Percentiles rank a stretch among this genome's conserved stretches.
phyloP scores from a whole-genome alignment of 2,113 vertebrate genomes.

The Platysternon megacephalum region DNA sequence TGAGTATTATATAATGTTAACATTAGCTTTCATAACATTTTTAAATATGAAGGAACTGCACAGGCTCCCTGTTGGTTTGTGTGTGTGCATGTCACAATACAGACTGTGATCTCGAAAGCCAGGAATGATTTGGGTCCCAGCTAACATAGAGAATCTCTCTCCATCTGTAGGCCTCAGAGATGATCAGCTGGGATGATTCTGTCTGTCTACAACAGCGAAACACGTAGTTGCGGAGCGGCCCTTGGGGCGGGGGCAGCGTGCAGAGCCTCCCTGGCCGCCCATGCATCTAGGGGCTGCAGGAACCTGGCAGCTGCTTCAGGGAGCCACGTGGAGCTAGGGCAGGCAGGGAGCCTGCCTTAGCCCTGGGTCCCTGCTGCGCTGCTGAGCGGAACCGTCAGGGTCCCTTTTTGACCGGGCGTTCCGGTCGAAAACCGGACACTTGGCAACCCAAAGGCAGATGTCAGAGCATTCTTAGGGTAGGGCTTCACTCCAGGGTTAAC shows the following conservation, averaged over 20 bases:
- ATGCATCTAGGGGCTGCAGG: too few relatives aligned
- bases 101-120: constrained; percentile 2
- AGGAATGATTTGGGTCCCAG: not conserved
- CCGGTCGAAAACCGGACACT: too few relatives aligned
- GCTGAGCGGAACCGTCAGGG: too few relatives aligned
- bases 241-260: too few relatives aligned
- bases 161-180: not conserved
- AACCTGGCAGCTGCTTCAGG: too few relatives aligned
- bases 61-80: not conserved
- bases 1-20: too few relatives aligned
- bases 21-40: too few relatives aligned
- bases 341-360: too few relatives aligned
- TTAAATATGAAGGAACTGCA: not conserved
- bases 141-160: not conserved
- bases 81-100: not conserved
- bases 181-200: not conserved
- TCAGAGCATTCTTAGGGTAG: not conserved
- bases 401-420: too few relatives aligned
- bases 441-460: not conserved
- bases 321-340: too few relatives aligned
- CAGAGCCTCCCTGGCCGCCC: too few relatives aligned
- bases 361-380: too few relatives aligned
- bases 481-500: not conserved
- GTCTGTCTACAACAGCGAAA: not conserved
- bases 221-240: fast-evolving